Evolutionary conservation across 2,888 invertebrate genomes (phyloP).

Genomic region (Amaurobius ferox): DNA sequence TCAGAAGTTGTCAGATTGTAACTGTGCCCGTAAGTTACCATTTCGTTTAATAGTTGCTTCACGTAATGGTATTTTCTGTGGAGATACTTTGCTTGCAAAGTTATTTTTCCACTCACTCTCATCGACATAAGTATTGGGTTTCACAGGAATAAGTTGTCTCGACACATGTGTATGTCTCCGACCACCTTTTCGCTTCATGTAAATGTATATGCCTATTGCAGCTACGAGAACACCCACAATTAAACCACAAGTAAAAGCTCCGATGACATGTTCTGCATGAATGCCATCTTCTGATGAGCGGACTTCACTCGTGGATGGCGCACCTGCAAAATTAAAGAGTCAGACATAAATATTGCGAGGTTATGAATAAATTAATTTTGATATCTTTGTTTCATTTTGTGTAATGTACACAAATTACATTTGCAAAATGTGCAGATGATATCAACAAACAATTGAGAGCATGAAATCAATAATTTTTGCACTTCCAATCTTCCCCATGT

Average conservation of each 20-base stretch:
- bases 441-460: no score
- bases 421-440: no score
- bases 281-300: constrained; percentile 50
- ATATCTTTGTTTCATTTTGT: no score
- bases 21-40: constrained; percentile 55
- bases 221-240: constrained; percentile 30
- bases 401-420: no score
- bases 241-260: constrained; percentile 38
- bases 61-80: constrained; percentile 55
- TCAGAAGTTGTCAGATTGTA: constrained; percentile 52
- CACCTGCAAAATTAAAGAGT: constrained; percentile 7
- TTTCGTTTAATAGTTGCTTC: constrained; percentile 71
- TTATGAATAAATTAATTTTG: no score
- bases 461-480: no score
- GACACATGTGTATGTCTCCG: constrained; percentile 31
- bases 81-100: constrained; percentile 22
- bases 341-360: not conserved
- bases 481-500: no score
- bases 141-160: constrained; percentile 61
- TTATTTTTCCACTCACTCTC: constrained; percentile 69
- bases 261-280: constrained; percentile 56
- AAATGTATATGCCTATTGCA: constrained; percentile 41
- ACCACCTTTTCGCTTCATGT: constrained; percentile 31
- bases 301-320: constrained; percentile 5
- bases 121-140: constrained; percentile 68